Base-by-base conservation (phyloP, 2,888 invertebrate species). In the Dryobotodes eremita region DNA sequence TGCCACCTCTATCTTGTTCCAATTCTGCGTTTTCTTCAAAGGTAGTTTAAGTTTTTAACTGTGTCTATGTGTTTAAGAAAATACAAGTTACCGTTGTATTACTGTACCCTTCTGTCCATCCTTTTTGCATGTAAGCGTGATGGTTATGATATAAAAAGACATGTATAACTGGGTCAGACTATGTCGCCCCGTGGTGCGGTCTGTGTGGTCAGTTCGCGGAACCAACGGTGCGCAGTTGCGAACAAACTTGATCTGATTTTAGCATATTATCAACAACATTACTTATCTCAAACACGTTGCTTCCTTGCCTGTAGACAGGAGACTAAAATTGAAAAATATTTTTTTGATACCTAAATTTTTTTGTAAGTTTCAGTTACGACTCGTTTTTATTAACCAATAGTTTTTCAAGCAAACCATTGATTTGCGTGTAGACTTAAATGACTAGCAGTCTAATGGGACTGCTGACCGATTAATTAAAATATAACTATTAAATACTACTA, bases 131-230 rank as follows among this genome's bases (percentile, higher is more conserved):
- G 17, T 4, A 6, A 59, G 55, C 50, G 42, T 64, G 48, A 71
- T 42, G 59, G 15, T 62, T 42, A 62, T 57, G 48, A 6, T 68
- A 61, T 59, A 69, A 72, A 42, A 77, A 77, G 71, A 77, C 42
- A 62, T 26, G 76, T 66, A 55, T n/a, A 88, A 77, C 78, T 74
- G 66, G 88, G 81, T 80, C 83, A 80, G 26, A 70, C 79, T 81
- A 83, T 78, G 74, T 71, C 64, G 65, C 59, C 73, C 72, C 61
- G 75, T 69, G 73, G 76, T 42, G 65, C 80, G 69, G 48, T 70
- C 75, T 74, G 89, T 80, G 89, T 80, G 89, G 89, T 68, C 88
- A 77, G 46, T 88, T 89, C 88, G 73, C 66, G 69, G 89, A 89
- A 89, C 71, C 86, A 89, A 87, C 89, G 89, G 89, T 80, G 69